Base-by-base conservation (phyloP, 2,113 vertebrate species). In the Penelope pileata region DNA sequence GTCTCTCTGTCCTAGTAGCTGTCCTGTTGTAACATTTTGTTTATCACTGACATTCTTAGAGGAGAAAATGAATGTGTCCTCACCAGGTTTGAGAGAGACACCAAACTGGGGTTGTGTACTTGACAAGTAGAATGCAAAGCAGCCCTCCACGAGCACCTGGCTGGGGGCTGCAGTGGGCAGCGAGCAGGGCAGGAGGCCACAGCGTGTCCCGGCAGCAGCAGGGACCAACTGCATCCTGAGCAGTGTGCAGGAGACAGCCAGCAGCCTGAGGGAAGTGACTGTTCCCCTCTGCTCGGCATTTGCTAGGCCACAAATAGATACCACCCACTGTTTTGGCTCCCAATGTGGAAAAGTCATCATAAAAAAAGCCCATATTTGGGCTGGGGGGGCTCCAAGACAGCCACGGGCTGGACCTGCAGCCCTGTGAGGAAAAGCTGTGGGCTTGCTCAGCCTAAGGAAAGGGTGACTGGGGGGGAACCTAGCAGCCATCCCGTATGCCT, bases 161-260 rank as follows among this genome's bases (percentile, higher is more conserved):
- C 18, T 50, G 23, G 42, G 36, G 1, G 0, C 17, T 54, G 51
- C 9, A 34, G 45, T 27, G 32, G 22, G 16, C 15, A 82, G 34
- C 0, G 17, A 32, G 34, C 19, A 68, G 43, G 58, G 12, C 12
- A 14, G 0, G 3, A 64, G 43, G 32, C 6, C 40, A 36, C 14
- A 66, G 29, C 48, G 1, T 3, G 26, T 60, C 22, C 32, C 88
- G 58, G 17, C 1, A 2, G 9, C 42, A 47, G 5, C 7, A 6
- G 7, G 19, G 50, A 30, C 8, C 23, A 72, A 6, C 51, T 54
- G 30, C 40, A n/a, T 82, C 59, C 34, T 72, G 26, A 21, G 32
- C 45, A n/a, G 56, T 34, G 59, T 54, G 58, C 18, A 42, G 43
- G 34, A 34, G 30, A 15, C 53, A 62, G 40, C 4, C 45, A 60